Percentiles rank a stretch among this genome's conserved stretches.
Conservation (phyloP, 1,140 invertebrate genomes). For the Ips typographus region DNA sequence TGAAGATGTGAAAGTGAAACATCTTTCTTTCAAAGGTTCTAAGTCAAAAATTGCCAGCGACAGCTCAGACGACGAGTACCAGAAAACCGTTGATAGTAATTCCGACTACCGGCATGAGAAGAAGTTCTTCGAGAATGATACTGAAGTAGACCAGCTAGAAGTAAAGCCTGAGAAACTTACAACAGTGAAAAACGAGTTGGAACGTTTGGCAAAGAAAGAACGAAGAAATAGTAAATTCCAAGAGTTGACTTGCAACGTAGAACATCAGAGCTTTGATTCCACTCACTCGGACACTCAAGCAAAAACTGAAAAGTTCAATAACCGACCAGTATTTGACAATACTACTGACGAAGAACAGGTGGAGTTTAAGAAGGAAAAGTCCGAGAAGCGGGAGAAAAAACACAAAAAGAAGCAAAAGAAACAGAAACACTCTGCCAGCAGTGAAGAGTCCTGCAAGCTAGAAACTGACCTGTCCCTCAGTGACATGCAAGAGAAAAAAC, state of each 20-base stretch:
- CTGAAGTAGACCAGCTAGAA: constrained; percentile 19
- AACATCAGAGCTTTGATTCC: constrained; percentile 38
- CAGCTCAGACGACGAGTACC: constrained; percentile 61
- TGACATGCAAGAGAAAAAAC: constrained; percentile 50
- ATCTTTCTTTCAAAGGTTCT: constrained; percentile 54
- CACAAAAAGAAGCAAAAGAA: constrained; percentile 83
- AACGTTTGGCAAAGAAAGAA: constrained; percentile 46
- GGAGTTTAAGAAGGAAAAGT: constrained; percentile 45
- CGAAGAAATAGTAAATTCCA: constrained; percentile 45
- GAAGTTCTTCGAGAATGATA: constrained; percentile 36
- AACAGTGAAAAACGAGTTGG: constrained; percentile 44
- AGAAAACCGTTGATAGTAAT: constrained; percentile 29
- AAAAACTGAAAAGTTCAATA: constrained; percentile 46
- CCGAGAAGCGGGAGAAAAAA: constrained; percentile 65
- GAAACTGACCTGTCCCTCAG: constrained; percentile 46
- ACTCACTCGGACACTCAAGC: constrained; percentile 26
- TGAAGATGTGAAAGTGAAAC: constrained; percentile 47
- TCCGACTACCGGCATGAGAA: constrained; percentile 19
- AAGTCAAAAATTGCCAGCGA: constrained; percentile 62
- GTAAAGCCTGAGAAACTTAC: constrained; percentile 46
- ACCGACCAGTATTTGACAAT: constrained; percentile 50
- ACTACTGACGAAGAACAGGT: constrained; percentile 59
- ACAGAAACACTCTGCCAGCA: constrained; percentile 66
- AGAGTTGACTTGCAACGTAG: constrained; percentile 37
- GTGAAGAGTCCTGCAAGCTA: constrained; percentile 56